Evolutionary conservation across 35 echinoderm and acorn worm species (phyloP).

Genomic region (Chiridota heheva): DNA sequence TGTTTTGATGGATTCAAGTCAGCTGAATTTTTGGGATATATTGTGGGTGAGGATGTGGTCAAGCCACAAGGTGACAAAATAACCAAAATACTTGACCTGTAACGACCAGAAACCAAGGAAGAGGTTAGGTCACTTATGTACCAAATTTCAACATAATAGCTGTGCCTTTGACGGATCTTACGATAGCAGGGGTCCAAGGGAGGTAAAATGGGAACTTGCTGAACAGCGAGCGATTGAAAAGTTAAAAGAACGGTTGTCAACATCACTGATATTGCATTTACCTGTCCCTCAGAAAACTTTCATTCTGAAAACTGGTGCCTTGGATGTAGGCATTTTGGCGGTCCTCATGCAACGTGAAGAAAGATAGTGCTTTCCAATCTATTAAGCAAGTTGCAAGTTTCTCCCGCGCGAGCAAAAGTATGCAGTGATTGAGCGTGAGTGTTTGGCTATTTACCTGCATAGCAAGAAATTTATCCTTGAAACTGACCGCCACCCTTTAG

Average conservation of each 20-base stretch:
- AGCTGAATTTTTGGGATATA: conserved; percentile 53
- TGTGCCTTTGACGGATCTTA: conserved; percentile 9
- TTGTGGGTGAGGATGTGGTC: conserved; percentile 32
- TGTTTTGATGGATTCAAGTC: conserved; percentile 21
- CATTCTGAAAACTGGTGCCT: conserved; percentile 11
- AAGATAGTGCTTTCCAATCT: conserved; percentile 5
- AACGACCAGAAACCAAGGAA: conserved; percentile 22
- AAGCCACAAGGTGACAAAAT: conserved; percentile 34
- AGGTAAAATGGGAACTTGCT: conserved; percentile 9
- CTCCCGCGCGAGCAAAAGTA: neutral
- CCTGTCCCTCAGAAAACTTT: conserved; percentile 17
- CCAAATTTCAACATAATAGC: no score
- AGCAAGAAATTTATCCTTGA: conserved; percentile 26
- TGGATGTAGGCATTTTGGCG: neutral
- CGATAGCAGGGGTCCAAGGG: neutral
- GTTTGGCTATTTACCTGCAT: conserved; percentile 27
- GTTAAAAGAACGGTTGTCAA: neutral
- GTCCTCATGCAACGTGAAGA: conserved; percentile 12
- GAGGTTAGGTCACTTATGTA: conserved; percentile 40
- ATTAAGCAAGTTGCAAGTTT: conserved; percentile 17
- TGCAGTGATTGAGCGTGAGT: conserved; percentile 38
- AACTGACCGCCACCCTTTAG: conserved; percentile 51
- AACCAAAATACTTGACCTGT: neutral
- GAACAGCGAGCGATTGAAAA: conserved; percentile 10
- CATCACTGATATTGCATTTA: neutral